A percentile compares a stretch with the other conserved stretches of the same genome.
Conservation (phyloP, 2,797 vertebrate genomes). For the Sus cebifrons region DNA sequence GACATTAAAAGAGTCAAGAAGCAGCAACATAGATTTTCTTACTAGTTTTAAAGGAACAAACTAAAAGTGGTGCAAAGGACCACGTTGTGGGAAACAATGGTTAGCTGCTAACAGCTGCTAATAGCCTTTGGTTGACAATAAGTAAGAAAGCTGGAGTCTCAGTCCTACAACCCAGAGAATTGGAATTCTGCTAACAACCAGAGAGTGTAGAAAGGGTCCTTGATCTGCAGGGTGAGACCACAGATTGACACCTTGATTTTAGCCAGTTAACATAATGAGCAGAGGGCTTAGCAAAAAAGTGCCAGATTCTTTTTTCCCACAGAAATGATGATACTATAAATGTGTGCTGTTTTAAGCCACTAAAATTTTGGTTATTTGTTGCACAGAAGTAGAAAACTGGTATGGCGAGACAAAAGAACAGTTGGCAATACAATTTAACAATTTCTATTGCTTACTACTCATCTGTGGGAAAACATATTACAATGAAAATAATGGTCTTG, state of each 20-base stretch:
- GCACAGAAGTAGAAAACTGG: not conserved
- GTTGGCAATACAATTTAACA: not conserved
- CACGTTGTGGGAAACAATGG: not conserved
- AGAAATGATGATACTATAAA: not conserved
- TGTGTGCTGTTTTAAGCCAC: not conserved
- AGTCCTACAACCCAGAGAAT: not conserved
- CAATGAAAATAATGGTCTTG: not conserved
- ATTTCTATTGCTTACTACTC: not conserved
- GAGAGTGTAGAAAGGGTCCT: not conserved
- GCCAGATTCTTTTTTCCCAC: not conserved
- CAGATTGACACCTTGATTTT: not conserved
- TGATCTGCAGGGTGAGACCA: rapidly evolving
- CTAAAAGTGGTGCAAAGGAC: not conserved
- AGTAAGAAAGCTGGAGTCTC: not conserved
- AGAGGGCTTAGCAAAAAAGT: not conserved
- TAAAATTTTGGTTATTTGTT: not conserved
- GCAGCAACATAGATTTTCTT: not conserved
- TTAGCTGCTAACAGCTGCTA: not conserved
- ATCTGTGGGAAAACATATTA: not conserved
- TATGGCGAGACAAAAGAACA: not conserved
- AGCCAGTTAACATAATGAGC: not conserved
- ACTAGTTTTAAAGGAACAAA: not conserved
- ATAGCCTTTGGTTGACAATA: not conserved
- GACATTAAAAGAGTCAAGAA: not conserved
- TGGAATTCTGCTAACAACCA: not conserved